These are phyloP conservation scores for Eupithecia tripunctaria DNA, from an alignment of 2,888 invertebrate genomes.

Conservation along the genomic window DNA sequence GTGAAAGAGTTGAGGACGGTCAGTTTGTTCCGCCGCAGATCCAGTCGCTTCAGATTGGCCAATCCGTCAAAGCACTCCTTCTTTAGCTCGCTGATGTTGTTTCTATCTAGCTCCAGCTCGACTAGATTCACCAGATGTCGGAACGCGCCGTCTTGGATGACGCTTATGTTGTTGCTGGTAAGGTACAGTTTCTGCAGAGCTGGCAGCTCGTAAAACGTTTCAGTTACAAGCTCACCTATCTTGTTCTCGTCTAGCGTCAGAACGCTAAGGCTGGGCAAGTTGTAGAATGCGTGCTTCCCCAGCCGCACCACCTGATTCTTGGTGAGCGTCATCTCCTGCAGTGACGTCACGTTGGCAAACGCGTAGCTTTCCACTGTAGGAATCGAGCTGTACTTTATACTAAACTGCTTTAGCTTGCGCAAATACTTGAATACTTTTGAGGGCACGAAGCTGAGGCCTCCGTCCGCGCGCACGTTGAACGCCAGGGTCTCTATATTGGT, in stretches of 20 bases:
- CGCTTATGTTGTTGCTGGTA: slow-evolving; percentile 93
- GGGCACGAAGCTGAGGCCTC: slow-evolving; percentile 88
- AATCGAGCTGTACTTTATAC: slow-evolving; percentile 89
- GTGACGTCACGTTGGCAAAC: slow-evolving; percentile 89
- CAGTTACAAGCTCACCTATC: slow-evolving; percentile 89
- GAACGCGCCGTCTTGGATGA: slow-evolving; percentile 94
- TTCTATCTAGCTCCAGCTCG: slow-evolving; percentile 91
- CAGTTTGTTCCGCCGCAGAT: slow-evolving; percentile 90
- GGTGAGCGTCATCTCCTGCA: slow-evolving; percentile 88
- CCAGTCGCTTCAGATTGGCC: slow-evolving; percentile 88
- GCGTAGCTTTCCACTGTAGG: slow-evolving; percentile 88
- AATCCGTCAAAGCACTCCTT: slow-evolving; percentile 91
- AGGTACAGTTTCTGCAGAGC: slow-evolving; percentile 89
- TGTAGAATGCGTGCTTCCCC: slow-evolving; percentile 88
- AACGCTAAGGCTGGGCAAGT: slow-evolving; percentile 87
- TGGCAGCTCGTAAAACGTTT: slow-evolving; percentile 90
- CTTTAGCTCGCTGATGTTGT: slow-evolving; percentile 89
- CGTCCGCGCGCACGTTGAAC: slow-evolving; percentile 88
- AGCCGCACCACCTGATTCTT: slow-evolving; percentile 88
- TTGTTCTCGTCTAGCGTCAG: slow-evolving; percentile 90
- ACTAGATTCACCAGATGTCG: slow-evolving; percentile 88
- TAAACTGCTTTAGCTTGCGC: slow-evolving; percentile 87
- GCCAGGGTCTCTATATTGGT: slow-evolving; percentile 87
- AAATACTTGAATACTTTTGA: slow-evolving; percentile 88
- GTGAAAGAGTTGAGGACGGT: slow-evolving; percentile 90